phyloP scores from a whole-genome alignment of 2,888 invertebrate genomes.

The Ophioninae sp. region DNA sequence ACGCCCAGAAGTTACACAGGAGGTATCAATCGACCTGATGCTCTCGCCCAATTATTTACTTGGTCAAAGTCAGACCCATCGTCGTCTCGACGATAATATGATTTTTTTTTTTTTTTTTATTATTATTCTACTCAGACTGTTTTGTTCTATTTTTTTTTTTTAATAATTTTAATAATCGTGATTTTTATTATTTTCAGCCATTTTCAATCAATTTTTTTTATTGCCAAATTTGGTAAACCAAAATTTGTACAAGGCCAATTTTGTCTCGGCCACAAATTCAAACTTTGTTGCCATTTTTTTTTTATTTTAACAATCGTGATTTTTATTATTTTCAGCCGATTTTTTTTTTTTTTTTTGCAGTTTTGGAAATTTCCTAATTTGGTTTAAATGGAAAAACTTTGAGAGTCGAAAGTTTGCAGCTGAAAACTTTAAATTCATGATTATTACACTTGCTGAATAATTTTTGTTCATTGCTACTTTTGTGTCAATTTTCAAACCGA shows the following conservation, averaged over 20 bases:
- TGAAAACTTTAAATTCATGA: too few relatives aligned
- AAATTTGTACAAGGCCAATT: too few relatives aligned
- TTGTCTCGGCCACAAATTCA: too few relatives aligned
- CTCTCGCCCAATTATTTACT: background rate
- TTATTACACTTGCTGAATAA: too few relatives aligned
- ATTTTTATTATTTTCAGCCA: background rate
- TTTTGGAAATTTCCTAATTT: background rate
- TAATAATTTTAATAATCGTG: background rate
- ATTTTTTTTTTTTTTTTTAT: background rate
- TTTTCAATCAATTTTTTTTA: background rate
- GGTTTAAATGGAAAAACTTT: too few relatives aligned
- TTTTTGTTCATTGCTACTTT: too few relatives aligned
- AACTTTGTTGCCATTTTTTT: too few relatives aligned
- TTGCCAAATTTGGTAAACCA: background rate
- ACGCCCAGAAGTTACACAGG: slow-evolving; percentile 2
- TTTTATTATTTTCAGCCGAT: background rate
- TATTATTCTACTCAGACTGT: background rate
- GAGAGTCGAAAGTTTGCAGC: too few relatives aligned
- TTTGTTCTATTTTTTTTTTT: background rate
- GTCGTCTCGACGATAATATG: background rate
- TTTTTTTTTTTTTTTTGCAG: background rate
- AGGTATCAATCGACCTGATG: slow-evolving; percentile 33
- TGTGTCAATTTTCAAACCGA: too few relatives aligned
- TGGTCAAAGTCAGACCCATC: background rate
- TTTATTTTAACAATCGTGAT: background rate